Evolutionary conservation across 2,888 invertebrate genomes (phyloP).

Genomic region (Hyposoter didymator): DNA sequence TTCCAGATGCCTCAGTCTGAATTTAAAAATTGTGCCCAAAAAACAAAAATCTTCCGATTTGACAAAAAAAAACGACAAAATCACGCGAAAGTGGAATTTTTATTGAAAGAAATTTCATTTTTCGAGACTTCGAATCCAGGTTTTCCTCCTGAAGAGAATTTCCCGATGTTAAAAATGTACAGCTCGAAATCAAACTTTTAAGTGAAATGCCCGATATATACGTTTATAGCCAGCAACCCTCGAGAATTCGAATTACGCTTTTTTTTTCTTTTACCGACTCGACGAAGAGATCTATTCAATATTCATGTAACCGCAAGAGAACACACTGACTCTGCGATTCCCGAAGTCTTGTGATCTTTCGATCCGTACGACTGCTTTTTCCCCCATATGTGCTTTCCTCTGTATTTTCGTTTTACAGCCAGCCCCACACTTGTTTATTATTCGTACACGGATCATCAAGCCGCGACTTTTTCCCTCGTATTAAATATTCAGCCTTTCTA

Average conservation of each 20-base stretch:
- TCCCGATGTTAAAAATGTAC: neutral
- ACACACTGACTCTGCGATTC: conserved; percentile 70
- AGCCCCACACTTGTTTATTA: neutral
- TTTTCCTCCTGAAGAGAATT: neutral
- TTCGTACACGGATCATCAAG: neutral
- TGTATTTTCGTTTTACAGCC: conserved; percentile 21
- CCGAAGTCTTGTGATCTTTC: conserved; percentile 51
- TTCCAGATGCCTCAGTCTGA: no score
- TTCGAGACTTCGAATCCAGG: neutral
- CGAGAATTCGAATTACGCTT: conserved; percentile 15
- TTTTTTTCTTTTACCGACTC: conserved; percentile 56
- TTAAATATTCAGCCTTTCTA: conserved; percentile 24
- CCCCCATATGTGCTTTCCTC: conserved; percentile 42
- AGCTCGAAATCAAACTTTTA: conserved; percentile 42
- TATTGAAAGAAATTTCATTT: neutral
- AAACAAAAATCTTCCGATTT: neutral
- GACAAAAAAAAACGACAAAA: neutral
- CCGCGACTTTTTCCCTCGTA: neutral
- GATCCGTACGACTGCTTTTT: neutral
- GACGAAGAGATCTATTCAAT: conserved; percentile 71
- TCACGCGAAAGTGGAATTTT: neutral
- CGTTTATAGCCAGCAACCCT: conserved; percentile 19
- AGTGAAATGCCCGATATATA: conserved; percentile 17
- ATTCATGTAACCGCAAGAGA: conserved; percentile 70
- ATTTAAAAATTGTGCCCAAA: no score